These are phyloP conservation scores for Baccha elongata DNA, from an alignment of 2,888 invertebrate species.

Conservation along the genomic window DNA sequence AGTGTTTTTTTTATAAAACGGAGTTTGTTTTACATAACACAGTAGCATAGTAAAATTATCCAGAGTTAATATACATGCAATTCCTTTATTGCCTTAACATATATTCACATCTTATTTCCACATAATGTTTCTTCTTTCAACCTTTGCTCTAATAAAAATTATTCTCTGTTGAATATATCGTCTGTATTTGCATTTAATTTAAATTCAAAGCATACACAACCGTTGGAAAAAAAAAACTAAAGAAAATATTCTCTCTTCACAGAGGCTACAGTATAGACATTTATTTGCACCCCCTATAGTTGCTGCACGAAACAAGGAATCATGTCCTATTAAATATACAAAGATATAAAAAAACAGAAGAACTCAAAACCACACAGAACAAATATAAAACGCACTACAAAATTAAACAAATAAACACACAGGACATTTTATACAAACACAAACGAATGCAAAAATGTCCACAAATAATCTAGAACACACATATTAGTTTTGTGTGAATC, in stretches of 20 bases:
- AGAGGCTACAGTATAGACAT: background rate
- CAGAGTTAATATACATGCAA: too few relatives aligned
- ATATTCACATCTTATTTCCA: too few relatives aligned
- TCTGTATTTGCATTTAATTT: constrained; percentile 46
- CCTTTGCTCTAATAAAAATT: too few relatives aligned
- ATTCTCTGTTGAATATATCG: constrained; percentile 21
- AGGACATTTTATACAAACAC: constrained; percentile 7
- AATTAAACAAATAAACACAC: constrained; percentile 40
- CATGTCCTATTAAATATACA: constrained; percentile 29
- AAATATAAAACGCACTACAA: constrained; percentile 28
- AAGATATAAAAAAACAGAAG: background rate
- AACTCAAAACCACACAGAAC: too few relatives aligned
- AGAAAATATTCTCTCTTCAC: too few relatives aligned
- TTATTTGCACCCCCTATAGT: background rate
- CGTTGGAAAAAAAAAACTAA: background rate
- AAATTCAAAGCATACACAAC: constrained; percentile 14
- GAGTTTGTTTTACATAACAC: too few relatives aligned
- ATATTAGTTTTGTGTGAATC: constrained; percentile 6
- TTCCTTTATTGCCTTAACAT: too few relatives aligned
- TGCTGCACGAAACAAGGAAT: background rate
- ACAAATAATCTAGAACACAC: constrained; percentile 49
- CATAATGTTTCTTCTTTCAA: too few relatives aligned
- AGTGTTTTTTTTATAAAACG: too few relatives aligned
- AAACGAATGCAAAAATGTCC: constrained; percentile 10
- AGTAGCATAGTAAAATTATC: too few relatives aligned